phyloP scores from a whole-genome alignment of 2,797 vertebrate species.

The Gallirallus australis region DNA sequence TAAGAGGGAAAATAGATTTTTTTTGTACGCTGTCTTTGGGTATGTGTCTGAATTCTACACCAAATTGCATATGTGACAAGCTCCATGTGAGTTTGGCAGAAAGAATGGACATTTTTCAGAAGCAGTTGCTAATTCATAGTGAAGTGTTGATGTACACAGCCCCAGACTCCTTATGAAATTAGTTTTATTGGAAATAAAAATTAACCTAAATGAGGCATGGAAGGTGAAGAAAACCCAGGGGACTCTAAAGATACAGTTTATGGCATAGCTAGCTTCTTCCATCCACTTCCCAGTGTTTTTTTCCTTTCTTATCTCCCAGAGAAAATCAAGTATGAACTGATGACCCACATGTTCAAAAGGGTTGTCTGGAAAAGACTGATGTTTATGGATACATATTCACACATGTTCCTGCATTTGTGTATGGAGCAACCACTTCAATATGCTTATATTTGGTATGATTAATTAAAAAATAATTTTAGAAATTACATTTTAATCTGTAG shows the following conservation, averaged over 20 bases:
- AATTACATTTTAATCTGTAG: not conserved
- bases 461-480: not conserved
- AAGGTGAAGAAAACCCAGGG: not conserved
- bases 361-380: not conserved
- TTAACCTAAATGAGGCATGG: not conserved
- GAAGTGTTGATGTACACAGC: not conserved
- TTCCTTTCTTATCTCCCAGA: not conserved
- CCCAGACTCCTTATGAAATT: not conserved
- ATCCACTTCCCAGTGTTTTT: not conserved
- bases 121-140: not conserved
- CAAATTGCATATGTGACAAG: not conserved
- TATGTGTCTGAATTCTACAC: not conserved
- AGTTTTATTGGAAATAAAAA: constrained; percentile 32
- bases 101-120: constrained; percentile 23
- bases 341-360: not conserved
- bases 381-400: fast-evolving
- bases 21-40: not conserved
- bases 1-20: not conserved
- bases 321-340: not conserved
- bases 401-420: not conserved
- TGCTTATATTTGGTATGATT: not conserved
- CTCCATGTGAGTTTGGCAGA: not conserved
- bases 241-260: not conserved
- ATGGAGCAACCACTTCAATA: not conserved
- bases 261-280: not conserved